Evolutionary conservation across 1,140 invertebrate species (phyloP).

Genomic region (Bicyclus anynana): DNA sequence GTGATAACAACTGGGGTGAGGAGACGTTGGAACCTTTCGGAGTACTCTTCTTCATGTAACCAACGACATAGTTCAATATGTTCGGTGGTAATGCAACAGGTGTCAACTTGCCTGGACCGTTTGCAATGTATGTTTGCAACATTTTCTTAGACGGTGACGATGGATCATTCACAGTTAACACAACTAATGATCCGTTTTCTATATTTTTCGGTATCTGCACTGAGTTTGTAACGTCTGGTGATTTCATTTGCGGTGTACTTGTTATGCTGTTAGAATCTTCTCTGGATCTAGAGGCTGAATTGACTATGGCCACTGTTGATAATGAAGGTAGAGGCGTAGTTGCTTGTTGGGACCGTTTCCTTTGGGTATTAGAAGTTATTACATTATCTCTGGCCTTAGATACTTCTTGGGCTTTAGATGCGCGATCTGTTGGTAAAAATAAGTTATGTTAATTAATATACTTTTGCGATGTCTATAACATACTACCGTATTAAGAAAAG

Average conservation of each 20-base stretch:
- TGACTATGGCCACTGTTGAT: constrained; percentile 5
- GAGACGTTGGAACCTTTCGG: constrained; percentile 40
- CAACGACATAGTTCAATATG: constrained; percentile 56
- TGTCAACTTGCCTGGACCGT: constrained; percentile 45
- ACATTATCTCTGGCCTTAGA: too few species aligned
- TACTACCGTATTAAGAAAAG: too few species aligned
- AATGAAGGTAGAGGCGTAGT: neutral
- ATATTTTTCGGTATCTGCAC: constrained; percentile 48
- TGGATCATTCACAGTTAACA: constrained; percentile 60
- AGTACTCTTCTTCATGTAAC: constrained; percentile 62
- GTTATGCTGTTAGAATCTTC: neutral
- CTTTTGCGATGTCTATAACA: too few species aligned
- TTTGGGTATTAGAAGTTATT: constrained; percentile 25
- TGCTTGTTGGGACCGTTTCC: neutral
- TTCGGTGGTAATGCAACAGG: constrained; percentile 48
- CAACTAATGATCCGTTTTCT: constrained; percentile 59
- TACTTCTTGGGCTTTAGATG: too few species aligned
- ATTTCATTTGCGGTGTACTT: constrained; percentile 13
- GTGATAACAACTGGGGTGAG: constrained; percentile 15
- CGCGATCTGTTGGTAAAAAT: too few species aligned
- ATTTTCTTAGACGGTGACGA: constrained; percentile 61
- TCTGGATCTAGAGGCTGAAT: neutral
- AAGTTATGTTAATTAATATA: too few species aligned
- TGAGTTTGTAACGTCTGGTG: constrained; percentile 19
- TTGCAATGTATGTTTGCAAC: constrained; percentile 65